Conservation (phyloP, 2,113 vertebrate species). For the Sprattus sprattus region DNA sequence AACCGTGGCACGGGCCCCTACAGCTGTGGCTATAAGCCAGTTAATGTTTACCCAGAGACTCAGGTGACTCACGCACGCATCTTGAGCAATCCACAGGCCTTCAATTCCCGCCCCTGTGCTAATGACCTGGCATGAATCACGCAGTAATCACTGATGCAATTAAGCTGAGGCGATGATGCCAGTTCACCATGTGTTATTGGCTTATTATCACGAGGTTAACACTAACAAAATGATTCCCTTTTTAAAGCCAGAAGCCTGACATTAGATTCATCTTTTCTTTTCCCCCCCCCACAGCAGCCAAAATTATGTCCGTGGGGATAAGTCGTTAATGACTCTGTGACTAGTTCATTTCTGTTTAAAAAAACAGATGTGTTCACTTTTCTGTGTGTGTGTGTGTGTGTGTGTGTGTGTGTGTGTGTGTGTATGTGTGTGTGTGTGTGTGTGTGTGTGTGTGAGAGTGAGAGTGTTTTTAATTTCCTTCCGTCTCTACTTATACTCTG, state of each 20-base stretch:
- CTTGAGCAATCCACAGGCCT: background rate
- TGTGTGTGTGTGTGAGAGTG: background rate
- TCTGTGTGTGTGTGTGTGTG: background rate
- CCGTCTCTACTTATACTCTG: background rate
- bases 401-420: background rate
- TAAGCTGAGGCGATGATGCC: background rate
- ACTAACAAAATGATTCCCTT: conserved; percentile 9
- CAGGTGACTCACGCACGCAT: background rate
- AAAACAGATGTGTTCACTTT: background rate
- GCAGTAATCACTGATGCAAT: background rate
- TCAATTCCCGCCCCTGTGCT: background rate
- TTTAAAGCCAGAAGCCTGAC: background rate
- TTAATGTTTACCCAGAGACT: background rate
- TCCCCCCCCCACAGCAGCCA: background rate
- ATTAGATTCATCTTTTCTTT: background rate
- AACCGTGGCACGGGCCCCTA: background rate
- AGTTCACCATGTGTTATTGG: conserved; percentile 4
- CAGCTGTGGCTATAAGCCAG: background rate
- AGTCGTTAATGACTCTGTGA: background rate
- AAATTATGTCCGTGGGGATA: background rate
- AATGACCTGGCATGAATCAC: conserved; percentile 10
- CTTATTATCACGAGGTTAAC: conserved; percentile 2
- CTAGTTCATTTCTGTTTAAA: background rate
- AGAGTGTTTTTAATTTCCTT: background rate
- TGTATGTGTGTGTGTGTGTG: background rate